Conservation (phyloP, 2,888 invertebrate genomes). For the Cheilosia soror region DNA sequence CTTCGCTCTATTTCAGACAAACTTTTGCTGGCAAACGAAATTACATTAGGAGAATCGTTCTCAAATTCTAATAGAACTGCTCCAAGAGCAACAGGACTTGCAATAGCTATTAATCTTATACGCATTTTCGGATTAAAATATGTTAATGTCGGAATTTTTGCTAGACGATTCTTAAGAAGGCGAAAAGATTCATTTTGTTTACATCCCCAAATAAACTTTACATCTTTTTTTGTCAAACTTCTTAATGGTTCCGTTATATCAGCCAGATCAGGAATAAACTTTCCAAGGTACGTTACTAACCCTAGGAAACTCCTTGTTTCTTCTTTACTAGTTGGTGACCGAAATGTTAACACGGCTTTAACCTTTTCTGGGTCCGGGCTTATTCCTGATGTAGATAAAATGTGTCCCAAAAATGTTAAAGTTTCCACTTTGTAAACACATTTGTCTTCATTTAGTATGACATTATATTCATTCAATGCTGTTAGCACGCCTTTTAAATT, state of each 20-base stretch:
- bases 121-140: constrained; percentile 33
- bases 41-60: constrained; percentile 26
- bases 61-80: constrained; percentile 31
- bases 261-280: constrained; percentile 49
- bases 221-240: constrained; percentile 46
- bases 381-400: constrained; percentile 26
- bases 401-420: constrained; percentile 67
- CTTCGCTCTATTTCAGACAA: constrained; percentile 24
- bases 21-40: constrained; percentile 68
- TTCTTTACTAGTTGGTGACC: constrained; percentile 59
- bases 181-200: constrained; percentile 56
- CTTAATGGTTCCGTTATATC: constrained; percentile 63
- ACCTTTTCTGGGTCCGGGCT: constrained; percentile 43
- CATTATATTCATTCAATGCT: no score
- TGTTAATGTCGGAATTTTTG: constrained; percentile 23
- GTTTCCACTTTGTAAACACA: constrained; percentile 44
- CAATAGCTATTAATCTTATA: constrained; percentile 34
- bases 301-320: constrained; percentile 46
- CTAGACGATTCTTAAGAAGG: constrained; percentile 1
- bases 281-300: no score
- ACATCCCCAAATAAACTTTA: constrained; percentile 66
- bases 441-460: constrained; percentile 67
- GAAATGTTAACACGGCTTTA: constrained; percentile 40
- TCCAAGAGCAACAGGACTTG: constrained; percentile 37
- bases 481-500: constrained; percentile 36